Evolutionary conservation across 2,797 vertebrate genomes (phyloP).

Genomic region (Argentina silus): DNA sequence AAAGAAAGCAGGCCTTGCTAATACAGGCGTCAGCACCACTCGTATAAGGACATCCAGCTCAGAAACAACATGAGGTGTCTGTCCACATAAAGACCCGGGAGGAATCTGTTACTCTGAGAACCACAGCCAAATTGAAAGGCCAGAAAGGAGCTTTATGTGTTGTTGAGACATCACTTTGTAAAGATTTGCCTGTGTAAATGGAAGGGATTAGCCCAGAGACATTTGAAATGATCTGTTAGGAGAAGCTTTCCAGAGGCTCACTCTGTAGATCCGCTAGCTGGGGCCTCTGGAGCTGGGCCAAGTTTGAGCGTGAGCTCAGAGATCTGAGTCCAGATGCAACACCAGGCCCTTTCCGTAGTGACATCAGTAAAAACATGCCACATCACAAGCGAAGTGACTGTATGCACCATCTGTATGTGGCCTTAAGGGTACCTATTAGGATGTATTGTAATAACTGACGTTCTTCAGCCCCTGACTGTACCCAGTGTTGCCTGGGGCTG

Average conservation of each 20-base stretch:
- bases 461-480: not conserved
- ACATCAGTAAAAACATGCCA: conserved; percentile 44
- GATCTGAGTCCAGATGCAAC: not conserved
- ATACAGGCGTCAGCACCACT: not conserved
- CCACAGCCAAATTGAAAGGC: conserved; percentile 29
- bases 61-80: not conserved
- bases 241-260: conserved; percentile 58
- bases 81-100: conserved; percentile 11
- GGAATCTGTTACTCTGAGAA: conserved; percentile 6
- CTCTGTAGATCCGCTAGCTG: conserved; percentile 37
- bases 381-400: conserved; percentile 23
- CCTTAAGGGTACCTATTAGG: conserved; percentile 4
- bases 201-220: conserved; percentile 48
- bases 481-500: too few relatives aligned
- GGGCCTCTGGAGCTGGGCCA: conserved; percentile 22
- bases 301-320: not conserved
- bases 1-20: not conserved
- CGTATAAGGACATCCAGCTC: not conserved
- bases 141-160: conserved; percentile 46
- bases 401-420: not conserved
- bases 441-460: not conserved
- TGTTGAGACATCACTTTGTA: conserved; percentile 49
- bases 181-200: conserved; percentile 55
- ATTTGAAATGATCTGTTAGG: conserved; percentile 56
- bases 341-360: conserved; percentile 32